Conservation (phyloP, 2,797 vertebrate genomes). For the Mycteria americana region DNA sequence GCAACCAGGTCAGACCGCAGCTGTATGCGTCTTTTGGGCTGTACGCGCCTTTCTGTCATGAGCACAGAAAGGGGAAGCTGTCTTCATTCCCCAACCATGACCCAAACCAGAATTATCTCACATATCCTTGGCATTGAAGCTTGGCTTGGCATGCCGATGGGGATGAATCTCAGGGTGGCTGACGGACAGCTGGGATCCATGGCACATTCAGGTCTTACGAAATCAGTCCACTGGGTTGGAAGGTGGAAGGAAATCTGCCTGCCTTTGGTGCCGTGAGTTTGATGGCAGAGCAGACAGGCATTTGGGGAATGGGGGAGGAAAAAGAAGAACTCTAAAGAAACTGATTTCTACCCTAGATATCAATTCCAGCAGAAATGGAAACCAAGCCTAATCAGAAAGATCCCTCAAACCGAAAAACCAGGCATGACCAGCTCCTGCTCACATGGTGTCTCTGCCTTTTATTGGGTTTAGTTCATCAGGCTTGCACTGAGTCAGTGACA, state of each 20-base stretch:
- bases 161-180: neutral
- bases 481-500: neutral
- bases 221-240: neutral
- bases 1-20: neutral
- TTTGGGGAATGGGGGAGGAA: neutral
- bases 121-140: neutral
- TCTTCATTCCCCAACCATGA: neutral
- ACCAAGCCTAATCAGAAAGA: neutral
- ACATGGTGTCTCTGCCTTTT: neutral
- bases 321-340: neutral
- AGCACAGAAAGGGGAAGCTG: neutral
- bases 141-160: neutral
- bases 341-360: neutral
- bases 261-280: neutral
- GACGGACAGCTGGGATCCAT: neutral
- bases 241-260: neutral
- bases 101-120: neutral
- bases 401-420: neutral
- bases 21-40: neutral
- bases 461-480: neutral
- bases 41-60: neutral
- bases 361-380: neutral
- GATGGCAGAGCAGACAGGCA: neutral
- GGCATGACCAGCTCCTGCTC: neutral
- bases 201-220: neutral